Percentiles rank a stretch among this genome's conserved stretches.
phyloP scores from a whole-genome alignment of 2,888 invertebrate genomes.

The Lycia hirtaria region DNA sequence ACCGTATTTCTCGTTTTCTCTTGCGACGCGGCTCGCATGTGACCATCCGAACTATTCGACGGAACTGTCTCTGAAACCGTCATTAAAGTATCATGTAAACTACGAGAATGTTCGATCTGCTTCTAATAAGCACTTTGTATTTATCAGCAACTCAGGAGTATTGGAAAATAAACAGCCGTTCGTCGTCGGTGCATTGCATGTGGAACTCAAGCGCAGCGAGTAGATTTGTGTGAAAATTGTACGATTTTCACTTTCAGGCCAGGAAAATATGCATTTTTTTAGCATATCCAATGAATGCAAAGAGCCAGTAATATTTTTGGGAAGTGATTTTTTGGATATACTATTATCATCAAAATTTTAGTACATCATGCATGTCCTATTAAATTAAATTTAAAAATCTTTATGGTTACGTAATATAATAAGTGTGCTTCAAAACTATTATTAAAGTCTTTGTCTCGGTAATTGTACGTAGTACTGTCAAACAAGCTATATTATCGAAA shows the following conservation, averaged over 20 bases:
- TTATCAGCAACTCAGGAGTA: conserved; percentile 52
- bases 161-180: conserved; percentile 52
- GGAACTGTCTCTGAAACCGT: conserved; percentile 79
- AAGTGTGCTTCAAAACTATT: too few species aligned
- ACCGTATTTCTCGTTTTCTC: conserved; percentile 65
- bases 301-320: conserved; percentile 30
- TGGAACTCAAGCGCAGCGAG: conserved; percentile 57
- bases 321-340: neutral
- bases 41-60: conserved; percentile 77
- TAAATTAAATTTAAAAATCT: too few species aligned
- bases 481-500: too few species aligned
- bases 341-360: too few species aligned
- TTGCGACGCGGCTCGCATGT: conserved; percentile 68
- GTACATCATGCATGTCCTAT: too few species aligned
- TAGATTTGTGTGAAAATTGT: conserved; percentile 55
- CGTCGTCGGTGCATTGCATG: conserved; percentile 52
- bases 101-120: conserved; percentile 64
- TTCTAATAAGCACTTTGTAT: conserved; percentile 57
- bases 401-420: too few species aligned
- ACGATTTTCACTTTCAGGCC: conserved; percentile 78
- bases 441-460: too few species aligned
- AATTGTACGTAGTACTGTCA: too few species aligned
- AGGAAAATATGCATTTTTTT: conserved; percentile 37
- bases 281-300: conserved; percentile 41
- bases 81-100: conserved; percentile 73